Evolutionary conservation across 1,140 invertebrate species (phyloP).

Genomic region (Drosophila pseudoobscura): DNA sequence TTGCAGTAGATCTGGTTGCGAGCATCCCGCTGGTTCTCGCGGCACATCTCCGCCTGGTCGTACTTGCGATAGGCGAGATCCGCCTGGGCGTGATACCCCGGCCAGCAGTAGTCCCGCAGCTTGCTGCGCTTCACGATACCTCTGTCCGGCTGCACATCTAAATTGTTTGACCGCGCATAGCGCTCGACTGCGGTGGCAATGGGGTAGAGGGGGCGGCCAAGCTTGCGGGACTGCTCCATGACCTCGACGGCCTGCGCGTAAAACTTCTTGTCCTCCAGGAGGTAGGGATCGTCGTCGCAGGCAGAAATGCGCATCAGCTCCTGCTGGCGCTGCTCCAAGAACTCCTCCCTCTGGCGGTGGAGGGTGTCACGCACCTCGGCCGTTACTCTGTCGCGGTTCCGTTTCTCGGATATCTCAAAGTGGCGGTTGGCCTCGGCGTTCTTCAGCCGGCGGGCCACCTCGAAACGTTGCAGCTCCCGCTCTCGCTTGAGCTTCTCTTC

Average conservation of each 20-base stretch:
- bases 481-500: constrained; percentile 4
- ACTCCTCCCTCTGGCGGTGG: constrained; percentile 37
- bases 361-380: constrained; percentile 28
- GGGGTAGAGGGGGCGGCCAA: constrained; percentile 54
- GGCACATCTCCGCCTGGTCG: constrained; percentile 56
- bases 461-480: constrained; percentile 50
- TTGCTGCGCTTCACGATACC: constrained; percentile 33
- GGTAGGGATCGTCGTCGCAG: constrained; percentile 54
- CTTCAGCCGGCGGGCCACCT: constrained; percentile 39
- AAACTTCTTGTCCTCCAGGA: constrained; percentile 57
- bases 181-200: constrained; percentile 39
- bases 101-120: constrained; percentile 57
- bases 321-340: constrained; percentile 24
- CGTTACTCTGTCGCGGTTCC: background rate
- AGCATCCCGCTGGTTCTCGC: constrained; percentile 16
- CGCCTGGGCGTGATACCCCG: constrained; percentile 55
- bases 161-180: constrained; percentile 44
- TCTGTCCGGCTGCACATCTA: constrained; percentile 45
- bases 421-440: constrained; percentile 46
- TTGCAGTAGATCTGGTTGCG: constrained; percentile 52
- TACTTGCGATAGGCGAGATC: constrained; percentile 61
- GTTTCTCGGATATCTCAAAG: constrained; percentile 21
- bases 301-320: constrained; percentile 48
- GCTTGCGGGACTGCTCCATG: constrained; percentile 42
- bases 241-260: constrained; percentile 37